Evolutionary conservation across 2,888 invertebrate genomes (phyloP), one percentile per base, ranked within the genome.

Genomic region (Lypha dubia): DNA sequence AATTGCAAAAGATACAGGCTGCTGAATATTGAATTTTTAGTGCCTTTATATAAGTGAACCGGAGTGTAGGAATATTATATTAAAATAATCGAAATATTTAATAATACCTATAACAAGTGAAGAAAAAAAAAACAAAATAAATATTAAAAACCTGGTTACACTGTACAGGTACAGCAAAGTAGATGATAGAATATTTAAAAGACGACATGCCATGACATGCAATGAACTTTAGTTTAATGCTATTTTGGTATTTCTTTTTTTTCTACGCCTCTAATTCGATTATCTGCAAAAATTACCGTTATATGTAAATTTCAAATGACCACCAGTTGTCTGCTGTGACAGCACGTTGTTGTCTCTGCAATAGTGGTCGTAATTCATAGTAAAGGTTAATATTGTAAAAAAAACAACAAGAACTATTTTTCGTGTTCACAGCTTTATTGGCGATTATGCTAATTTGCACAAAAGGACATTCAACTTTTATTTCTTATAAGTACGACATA

Each of bases 391-490:
- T 28, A 15, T 41, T n/a, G 20, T n/a, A 17, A 73, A 63, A 9
- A 28, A 28, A 28, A 28, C 28, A 62, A 15, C 20, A 35, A 20
- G 44, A 15, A 15, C 11, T 24, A 11, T 28, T 62, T 60, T 77
- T 68, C 53, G 22, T 62, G 63, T 65, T 53, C 13, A 32, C 53
- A 41, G 2, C 22, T 24, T 74, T 17, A 60, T 49, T 11, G 35
- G 35, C 24, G 49, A 73, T 24, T 11, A 22, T 49, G 46, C 35
- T 71, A 46, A 63, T 63, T 63, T 53, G 44, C 44, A 56, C 32
- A 24, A 71, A 71, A 79, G 71, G 71, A 46, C 63, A 65, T 79
- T 79, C 63, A 79, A 71, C 71, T 79, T 56, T 24, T 17, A 68
- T n/a, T 51, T 15, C 20, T 63, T 17, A 20, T 22, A 28, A 20